phyloP scores from a whole-genome alignment of 2,113 vertebrate genomes.

The Monopterus albus region DNA sequence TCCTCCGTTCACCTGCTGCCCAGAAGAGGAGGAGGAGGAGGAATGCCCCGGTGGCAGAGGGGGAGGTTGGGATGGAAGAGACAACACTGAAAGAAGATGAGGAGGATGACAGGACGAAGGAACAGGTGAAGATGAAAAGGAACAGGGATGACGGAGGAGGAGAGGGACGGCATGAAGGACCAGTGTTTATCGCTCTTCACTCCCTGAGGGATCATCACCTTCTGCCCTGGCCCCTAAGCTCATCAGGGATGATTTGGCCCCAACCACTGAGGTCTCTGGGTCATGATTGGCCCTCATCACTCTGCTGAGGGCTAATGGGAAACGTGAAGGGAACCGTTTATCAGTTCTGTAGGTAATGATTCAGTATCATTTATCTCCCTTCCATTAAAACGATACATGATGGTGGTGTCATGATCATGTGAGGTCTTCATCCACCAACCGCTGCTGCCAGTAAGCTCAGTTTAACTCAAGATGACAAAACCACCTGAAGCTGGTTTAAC shows the following conservation, averaged over 20 bases:
- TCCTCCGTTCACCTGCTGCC: conserved; percentile 32
- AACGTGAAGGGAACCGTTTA: neutral
- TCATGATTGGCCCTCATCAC: conserved; percentile 19
- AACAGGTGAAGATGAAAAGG: neutral
- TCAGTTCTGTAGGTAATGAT: neutral
- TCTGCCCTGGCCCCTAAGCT: conserved; percentile 33
- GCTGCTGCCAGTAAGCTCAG: too few relatives aligned
- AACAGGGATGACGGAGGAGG: neutral
- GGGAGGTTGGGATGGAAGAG: neutral
- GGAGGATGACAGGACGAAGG: neutral
- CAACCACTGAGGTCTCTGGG: conserved; percentile 13
- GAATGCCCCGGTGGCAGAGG: too few relatives aligned
- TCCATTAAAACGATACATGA: neutral
- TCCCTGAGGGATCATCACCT: conserved; percentile 48
- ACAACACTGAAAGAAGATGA: neutral
- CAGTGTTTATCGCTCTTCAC: neutral
- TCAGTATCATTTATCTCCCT: conserved; percentile 1
- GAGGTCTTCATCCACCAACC: too few relatives aligned
- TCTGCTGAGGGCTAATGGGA: conserved; percentile 19
- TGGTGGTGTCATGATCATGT: neutral
- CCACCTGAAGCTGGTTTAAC: too few relatives aligned
- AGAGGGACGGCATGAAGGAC: neutral
- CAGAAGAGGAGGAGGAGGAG: conserved; percentile 3
- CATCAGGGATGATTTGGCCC: conserved; percentile 27
- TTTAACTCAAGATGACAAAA: too few relatives aligned